These are phyloP conservation scores for Pyrocoelia pectoralis DNA, from an alignment of 2,888 invertebrate genomes.

Conservation along the genomic window DNA sequence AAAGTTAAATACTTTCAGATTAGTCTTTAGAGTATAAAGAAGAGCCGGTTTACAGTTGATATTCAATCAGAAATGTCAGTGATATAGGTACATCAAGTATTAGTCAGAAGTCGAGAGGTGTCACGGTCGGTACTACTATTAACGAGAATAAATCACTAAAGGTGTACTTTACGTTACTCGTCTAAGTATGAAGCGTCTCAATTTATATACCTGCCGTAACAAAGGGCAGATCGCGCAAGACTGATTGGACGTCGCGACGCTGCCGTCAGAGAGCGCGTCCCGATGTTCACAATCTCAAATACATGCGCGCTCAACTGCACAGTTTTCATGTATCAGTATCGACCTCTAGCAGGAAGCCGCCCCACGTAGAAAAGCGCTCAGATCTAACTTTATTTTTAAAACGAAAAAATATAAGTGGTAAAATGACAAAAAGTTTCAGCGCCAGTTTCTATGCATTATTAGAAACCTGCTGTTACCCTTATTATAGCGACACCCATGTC, in stretches of 20 bases:
- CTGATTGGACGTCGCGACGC: constrained; percentile 32
- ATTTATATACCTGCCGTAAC: constrained; percentile 7
- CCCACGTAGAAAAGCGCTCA: constrained; percentile 26
- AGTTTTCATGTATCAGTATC: constrained; percentile 30
- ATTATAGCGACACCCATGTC: neutral
- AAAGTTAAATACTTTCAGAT: neutral
- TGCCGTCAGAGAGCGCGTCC: constrained; percentile 25
- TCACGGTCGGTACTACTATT: neutral
- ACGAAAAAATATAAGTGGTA: neutral
- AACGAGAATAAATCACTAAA: constrained; percentile 4
- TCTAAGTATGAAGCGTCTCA: neutral
- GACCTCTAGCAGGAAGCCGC: constrained; percentile 31
- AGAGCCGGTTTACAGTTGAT: too few species aligned
- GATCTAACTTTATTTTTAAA: constrained; percentile 13
- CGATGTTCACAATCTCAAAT: constrained; percentile 23
- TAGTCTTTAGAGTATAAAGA: neutral
- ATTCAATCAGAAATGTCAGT: too few species aligned
- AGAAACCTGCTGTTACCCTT: neutral
- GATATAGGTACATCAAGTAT: too few species aligned
- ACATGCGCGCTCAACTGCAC: constrained; percentile 31
- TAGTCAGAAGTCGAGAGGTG: neutral
- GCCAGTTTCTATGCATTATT: neutral
- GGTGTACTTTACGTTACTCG: constrained; percentile 12
- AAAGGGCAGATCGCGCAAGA: constrained; percentile 23
- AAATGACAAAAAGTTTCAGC: neutral